Evolutionary conservation across 2,113 vertebrate species (phyloP).

Genomic region (Lophius piscatorius): DNA sequence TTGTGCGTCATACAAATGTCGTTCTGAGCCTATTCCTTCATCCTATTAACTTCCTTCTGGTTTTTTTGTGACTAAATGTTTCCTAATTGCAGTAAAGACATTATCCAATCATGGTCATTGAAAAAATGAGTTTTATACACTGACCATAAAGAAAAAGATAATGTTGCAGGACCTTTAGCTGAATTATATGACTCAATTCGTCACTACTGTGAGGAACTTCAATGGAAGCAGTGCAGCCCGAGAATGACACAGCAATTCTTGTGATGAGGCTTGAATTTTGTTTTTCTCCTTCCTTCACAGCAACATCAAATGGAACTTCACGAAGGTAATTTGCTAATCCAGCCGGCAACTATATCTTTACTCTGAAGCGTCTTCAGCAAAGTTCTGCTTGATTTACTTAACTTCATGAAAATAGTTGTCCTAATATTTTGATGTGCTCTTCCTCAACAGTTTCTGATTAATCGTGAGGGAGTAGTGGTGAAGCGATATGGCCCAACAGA

Average conservation of each 20-base stretch:
- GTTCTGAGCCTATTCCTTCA: neutral
- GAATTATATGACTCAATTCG: too few relatives aligned
- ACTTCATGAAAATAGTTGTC: neutral
- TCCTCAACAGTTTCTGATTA: slow-evolving; percentile 89
- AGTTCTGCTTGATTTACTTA: neutral
- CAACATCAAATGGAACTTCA: slow-evolving; percentile 99
- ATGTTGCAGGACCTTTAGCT: too few relatives aligned
- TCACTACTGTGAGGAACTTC: too few relatives aligned
- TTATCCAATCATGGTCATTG: neutral
- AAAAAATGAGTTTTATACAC: too few relatives aligned
- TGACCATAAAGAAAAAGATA: too few relatives aligned
- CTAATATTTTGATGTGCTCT: neutral
- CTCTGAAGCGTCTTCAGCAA: neutral
- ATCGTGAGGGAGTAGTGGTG: slow-evolving; percentile 88
- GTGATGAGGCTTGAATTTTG: too few relatives aligned
- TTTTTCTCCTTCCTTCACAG: slow-evolving; percentile 67
- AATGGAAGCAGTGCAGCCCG: too few relatives aligned
- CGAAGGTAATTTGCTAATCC: slow-evolving; percentile 83
- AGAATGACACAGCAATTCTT: too few relatives aligned
- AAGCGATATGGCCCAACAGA: slow-evolving; percentile 93
- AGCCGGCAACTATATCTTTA: neutral
- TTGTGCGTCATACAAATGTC: neutral
- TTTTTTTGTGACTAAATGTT: too few relatives aligned
- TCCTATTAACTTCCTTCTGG: neutral
- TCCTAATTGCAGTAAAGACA: too few relatives aligned